Percentiles rank a stretch among this genome's conserved stretches.
These are phyloP conservation scores for Copidosoma aretas DNA, from an alignment of 2,888 invertebrate genomes.

Conservation along the genomic window DNA sequence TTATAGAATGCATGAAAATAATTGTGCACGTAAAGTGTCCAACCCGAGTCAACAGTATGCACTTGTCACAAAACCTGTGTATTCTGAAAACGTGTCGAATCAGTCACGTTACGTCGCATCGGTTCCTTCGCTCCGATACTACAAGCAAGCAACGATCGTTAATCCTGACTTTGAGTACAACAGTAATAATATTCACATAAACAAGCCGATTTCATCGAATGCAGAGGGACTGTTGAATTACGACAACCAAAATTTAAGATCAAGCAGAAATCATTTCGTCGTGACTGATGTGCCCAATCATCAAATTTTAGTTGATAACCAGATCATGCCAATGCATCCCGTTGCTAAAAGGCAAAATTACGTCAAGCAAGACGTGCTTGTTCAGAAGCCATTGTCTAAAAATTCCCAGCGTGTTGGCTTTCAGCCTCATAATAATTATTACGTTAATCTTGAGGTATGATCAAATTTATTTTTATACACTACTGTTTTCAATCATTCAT, in stretches of 20 bases:
- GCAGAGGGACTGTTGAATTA: constrained; percentile 14
- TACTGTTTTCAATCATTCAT: too few relatives aligned
- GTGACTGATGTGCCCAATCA: constrained; percentile 1
- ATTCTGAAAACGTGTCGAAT: constrained; percentile 7
- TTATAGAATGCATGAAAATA: constrained; percentile 19
- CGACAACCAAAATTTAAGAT: not conserved
- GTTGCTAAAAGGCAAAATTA: constrained; percentile 24
- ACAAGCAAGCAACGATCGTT: not conserved
- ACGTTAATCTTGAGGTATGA: constrained; percentile 27
- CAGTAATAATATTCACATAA: constrained; percentile 1
- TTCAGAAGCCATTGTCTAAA: constrained; percentile 14
- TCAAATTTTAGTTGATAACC: constrained; percentile 14
- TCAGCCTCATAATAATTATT: constrained; percentile 14
- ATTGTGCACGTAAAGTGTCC: constrained; percentile 16
- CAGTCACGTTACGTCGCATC: not conserved
- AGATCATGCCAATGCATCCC: constrained; percentile 9
- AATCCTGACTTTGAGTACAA: constrained; percentile 15
- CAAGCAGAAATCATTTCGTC: constrained; percentile 9
- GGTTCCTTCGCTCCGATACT: constrained; percentile 14
- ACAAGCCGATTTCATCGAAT: constrained; percentile 3
- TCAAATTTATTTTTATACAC: not conserved
- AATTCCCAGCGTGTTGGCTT: constrained; percentile 29
- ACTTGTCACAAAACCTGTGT: constrained; percentile 6
- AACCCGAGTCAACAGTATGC: constrained; percentile 2
- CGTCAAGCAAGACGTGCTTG: constrained; percentile 10